These are phyloP conservation scores for Archivesica marissinica DNA, from an alignment of 1,140 invertebrate genomes.

Conservation along the genomic window DNA sequence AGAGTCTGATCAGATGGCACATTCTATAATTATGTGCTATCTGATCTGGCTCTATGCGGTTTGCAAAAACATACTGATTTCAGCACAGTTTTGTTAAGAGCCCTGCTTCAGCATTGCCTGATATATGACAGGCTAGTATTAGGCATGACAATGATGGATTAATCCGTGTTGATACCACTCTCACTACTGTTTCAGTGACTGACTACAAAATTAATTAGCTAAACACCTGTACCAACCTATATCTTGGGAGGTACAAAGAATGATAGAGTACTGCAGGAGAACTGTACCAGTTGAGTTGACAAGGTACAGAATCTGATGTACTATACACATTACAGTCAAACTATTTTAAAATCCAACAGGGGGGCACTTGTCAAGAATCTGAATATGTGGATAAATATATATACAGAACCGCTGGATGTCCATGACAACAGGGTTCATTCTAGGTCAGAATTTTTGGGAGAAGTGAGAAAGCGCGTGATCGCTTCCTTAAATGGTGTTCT, in stretches of 20 bases:
- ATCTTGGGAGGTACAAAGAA: not conserved
- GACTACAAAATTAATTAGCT: constrained; percentile 28
- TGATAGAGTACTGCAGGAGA: not conserved
- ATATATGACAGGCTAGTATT: too few relatives aligned
- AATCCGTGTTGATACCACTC: constrained; percentile 14
- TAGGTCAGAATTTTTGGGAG: too few relatives aligned
- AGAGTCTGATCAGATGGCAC: not conserved
- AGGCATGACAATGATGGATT: constrained; percentile 44
- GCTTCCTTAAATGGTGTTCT: too few relatives aligned
- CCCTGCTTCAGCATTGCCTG: too few relatives aligned
- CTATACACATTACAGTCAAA: not conserved
- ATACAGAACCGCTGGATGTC: not conserved
- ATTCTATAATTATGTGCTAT: not conserved
- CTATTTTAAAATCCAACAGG: not conserved
- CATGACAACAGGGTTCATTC: not conserved
- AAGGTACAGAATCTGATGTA: not conserved
- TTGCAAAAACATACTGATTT: not conserved
- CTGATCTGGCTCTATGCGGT: not conserved
- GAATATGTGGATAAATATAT: not conserved
- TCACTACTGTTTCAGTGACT: constrained; percentile 28
- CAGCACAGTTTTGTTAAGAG: not conserved
- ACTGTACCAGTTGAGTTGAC: not conserved
- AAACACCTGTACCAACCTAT: constrained; percentile 6
- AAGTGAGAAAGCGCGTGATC: too few relatives aligned
- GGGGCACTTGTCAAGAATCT: not conserved